phyloP scores from a whole-genome alignment of 2,113 vertebrate genomes.

The Oryzias woworae region DNA sequence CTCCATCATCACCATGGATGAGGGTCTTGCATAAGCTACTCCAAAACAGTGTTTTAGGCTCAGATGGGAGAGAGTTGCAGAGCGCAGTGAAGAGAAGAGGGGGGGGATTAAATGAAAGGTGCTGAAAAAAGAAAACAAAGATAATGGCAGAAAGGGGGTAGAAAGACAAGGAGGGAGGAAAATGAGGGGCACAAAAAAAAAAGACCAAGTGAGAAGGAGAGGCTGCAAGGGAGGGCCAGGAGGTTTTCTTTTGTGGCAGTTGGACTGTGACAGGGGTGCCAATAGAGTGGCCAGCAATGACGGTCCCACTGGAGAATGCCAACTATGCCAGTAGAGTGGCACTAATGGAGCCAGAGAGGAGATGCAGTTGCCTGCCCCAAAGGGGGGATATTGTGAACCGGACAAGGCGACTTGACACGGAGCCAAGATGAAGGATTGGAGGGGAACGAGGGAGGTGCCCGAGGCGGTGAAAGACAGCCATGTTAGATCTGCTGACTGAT shows the following conservation, averaged over 20 bases:
- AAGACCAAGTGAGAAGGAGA: conserved; percentile 56
- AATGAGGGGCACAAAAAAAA: conserved; percentile 48
- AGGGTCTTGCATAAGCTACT: conserved; percentile 77
- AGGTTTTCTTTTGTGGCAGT: conserved; percentile 60
- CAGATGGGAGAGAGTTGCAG: conserved; percentile 26
- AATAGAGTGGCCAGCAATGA: conserved; percentile 70
- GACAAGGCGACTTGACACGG: conserved; percentile 71
- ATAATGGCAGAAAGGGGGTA: conserved; percentile 48
- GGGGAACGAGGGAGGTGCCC: conserved; percentile 52
- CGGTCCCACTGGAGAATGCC: conserved; percentile 74
- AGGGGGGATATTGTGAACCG: conserved; percentile 76
- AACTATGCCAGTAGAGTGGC: conserved; percentile 73
- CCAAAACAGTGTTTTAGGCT: conserved; percentile 59
- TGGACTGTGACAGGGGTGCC: conserved; percentile 71
- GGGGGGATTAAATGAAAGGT: conserved; percentile 59
- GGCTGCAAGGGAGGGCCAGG: conserved; percentile 38
- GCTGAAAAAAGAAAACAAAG: conserved; percentile 53
- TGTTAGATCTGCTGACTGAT: conserved; percentile 76
- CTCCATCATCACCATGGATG: conserved; percentile 64
- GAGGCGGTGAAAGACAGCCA: conserved; percentile 65
- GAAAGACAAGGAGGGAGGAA: conserved; percentile 49
- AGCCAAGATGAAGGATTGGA: conserved; percentile 75
- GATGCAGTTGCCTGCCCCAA: conserved; percentile 72
- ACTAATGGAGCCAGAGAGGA: conserved; percentile 76
- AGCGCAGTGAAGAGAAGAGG: conserved; percentile 19